A percentile compares a stretch with the other conserved stretches of the same genome.
Evolutionary conservation across 1,140 invertebrate genomes (phyloP).

Genomic region (Philopotamus ludificatus): DNA sequence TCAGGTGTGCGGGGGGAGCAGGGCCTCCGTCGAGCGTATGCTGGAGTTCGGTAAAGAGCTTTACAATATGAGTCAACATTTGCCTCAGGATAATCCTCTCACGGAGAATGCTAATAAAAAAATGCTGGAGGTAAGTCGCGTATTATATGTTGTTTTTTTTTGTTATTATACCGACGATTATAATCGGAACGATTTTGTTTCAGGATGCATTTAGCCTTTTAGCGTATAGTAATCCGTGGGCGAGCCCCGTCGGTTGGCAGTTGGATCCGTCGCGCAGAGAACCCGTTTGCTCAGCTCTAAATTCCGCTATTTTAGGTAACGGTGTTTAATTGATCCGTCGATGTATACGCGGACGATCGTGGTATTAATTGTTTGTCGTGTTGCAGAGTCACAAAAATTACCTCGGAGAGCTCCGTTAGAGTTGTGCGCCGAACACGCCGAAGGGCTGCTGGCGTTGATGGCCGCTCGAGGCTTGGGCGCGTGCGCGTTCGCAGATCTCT

Average conservation of each 20-base stretch:
- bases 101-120: constrained; percentile 86
- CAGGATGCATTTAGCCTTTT: constrained; percentile 97
- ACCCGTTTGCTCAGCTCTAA: constrained; percentile 90
- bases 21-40: constrained; percentile 84
- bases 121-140: constrained; percentile 73
- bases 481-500: constrained; percentile 79
- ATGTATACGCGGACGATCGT: too few relatives aligned
- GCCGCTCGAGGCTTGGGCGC: constrained; percentile 85
- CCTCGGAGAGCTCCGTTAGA: constrained; percentile 88
- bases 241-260: constrained; percentile 93
- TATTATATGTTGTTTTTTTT: neutral
- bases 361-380: neutral
- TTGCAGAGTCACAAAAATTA: constrained; percentile 84
- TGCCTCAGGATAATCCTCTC: constrained; percentile 75
- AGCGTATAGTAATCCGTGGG: constrained; percentile 97
- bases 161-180: neutral
- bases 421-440: constrained; percentile 85
- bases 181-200: constrained; percentile 42
- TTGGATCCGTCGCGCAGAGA: constrained; percentile 90
- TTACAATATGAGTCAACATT: constrained; percentile 83
- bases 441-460: constrained; percentile 86
- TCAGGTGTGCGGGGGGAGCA: constrained; percentile 71
- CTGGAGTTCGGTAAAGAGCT: constrained; percentile 92
- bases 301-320: constrained; percentile 94
- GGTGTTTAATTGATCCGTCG: too few relatives aligned